These are phyloP conservation scores for Rhogogaster chlorosoma DNA, from an alignment of 2,888 invertebrate species.

Conservation along the genomic window DNA sequence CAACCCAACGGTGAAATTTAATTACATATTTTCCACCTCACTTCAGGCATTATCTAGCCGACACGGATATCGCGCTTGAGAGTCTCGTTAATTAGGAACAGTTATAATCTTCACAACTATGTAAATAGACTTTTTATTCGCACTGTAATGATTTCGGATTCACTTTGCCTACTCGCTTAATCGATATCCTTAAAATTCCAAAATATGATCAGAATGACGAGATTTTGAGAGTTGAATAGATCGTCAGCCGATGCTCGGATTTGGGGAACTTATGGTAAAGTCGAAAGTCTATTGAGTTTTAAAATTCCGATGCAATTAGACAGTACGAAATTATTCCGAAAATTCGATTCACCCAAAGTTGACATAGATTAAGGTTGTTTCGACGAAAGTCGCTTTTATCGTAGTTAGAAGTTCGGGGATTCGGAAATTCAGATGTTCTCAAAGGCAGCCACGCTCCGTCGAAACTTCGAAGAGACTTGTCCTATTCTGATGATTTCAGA, in stretches of 20 bases:
- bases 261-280: no score
- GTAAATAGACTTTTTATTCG: neutral
- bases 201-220: neutral
- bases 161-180: neutral
- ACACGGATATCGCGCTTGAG: neutral
- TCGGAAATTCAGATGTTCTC: neutral
- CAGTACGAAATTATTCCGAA: neutral
- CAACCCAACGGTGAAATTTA: slow-evolving; percentile 25
- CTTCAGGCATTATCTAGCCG: slow-evolving; percentile 7
- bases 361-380: neutral
- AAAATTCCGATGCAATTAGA: neutral
- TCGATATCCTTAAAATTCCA: neutral
- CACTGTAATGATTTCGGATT: neutral
- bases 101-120: neutral
- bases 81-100: neutral
- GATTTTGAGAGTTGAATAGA: neutral
- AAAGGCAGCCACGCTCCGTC: slow-evolving; percentile 24
- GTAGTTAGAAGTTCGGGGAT: neutral
- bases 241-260: neutral
- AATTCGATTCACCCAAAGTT: neutral
- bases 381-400: neutral
- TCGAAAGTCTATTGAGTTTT: neutral
- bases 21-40: slow-evolving; percentile 31
- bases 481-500: neutral
- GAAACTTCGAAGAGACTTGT: neutral